phyloP scores from a whole-genome alignment of 2,113 vertebrate genomes.

The Alexandromys fortis region DNA sequence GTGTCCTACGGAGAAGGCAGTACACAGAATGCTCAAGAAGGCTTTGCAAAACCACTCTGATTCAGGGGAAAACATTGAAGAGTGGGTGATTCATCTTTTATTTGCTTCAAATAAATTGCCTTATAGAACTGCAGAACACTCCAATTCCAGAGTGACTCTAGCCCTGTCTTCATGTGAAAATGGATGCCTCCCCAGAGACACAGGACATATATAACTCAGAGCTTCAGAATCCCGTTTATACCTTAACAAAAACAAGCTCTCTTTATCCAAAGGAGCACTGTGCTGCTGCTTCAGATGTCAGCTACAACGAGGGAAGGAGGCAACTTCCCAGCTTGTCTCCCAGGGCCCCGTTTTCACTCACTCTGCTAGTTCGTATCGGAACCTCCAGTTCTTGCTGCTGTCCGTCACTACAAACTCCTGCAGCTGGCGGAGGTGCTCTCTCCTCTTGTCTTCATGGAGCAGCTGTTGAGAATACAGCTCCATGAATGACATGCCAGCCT shows the following conservation, averaged over 20 bases:
- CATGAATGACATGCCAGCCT: not conserved
- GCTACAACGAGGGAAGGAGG: slow-evolving; percentile 40
- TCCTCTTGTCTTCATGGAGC: slow-evolving; percentile 88
- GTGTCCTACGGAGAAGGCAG: slow-evolving; percentile 4
- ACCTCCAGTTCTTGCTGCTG: slow-evolving; percentile 88
- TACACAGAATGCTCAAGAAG: slow-evolving; percentile 67
- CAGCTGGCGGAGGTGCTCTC: slow-evolving; percentile 88
- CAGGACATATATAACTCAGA: slow-evolving; percentile 41
- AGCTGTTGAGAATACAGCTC: slow-evolving; percentile 70
- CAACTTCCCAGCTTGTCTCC: not conserved
- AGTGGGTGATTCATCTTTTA: slow-evolving; percentile 73
- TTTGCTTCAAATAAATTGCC: slow-evolving; percentile 68
- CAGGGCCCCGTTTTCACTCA: slow-evolving; percentile 73
- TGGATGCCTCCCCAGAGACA: slow-evolving; percentile 59
- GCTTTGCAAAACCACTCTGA: slow-evolving; percentile 56
- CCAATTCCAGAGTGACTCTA: slow-evolving; percentile 43
- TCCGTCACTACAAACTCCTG: slow-evolving; percentile 88
- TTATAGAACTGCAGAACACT: slow-evolving; percentile 59
- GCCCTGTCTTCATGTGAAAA: slow-evolving; percentile 56
- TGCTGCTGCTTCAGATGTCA: slow-evolving; percentile 59
- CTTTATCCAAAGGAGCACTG: slow-evolving; percentile 63
- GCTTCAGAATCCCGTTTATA: slow-evolving; percentile 58
- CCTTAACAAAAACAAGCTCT: slow-evolving; percentile 72
- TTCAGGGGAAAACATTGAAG: slow-evolving; percentile 60
- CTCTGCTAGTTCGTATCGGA: slow-evolving; percentile 87